A percentile compares a stretch with the other conserved stretches of the same genome.
Evolutionary conservation across 2,797 vertebrate genomes (phyloP).

Genomic region (Rallus crepitans): DNA sequence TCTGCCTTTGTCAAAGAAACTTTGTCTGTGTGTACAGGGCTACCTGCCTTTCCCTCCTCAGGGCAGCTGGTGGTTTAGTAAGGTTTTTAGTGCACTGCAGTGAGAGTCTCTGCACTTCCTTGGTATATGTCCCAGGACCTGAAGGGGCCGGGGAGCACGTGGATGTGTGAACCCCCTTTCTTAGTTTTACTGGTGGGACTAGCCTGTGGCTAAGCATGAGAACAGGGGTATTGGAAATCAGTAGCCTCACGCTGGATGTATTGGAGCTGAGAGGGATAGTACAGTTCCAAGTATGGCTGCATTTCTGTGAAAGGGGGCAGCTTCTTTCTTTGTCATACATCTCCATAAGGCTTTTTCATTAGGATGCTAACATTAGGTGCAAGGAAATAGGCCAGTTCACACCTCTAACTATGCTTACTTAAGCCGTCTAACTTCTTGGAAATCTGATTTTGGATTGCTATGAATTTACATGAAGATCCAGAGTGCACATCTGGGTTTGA

Average conservation of each 20-base stretch:
- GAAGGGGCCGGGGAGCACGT: neutral
- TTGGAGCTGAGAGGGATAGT: neutral
- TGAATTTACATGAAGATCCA: neutral
- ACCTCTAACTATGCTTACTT: neutral
- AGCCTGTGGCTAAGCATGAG: neutral
- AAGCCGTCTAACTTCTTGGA: neutral
- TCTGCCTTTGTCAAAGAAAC: neutral
- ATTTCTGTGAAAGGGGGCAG: neutral
- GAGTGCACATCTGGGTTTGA: neutral
- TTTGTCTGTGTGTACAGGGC: rapidly evolving
- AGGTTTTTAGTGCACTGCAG: neutral
- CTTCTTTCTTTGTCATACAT: neutral
- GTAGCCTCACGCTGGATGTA: rapidly evolving
- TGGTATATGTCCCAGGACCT: neutral
- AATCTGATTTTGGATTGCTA: neutral
- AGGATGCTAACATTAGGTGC: neutral
- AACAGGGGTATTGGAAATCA: neutral
- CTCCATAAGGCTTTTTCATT: neutral
- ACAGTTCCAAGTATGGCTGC: neutral
- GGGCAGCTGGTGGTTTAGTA: neutral
- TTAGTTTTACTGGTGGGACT: neutral
- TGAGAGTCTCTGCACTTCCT: neutral
- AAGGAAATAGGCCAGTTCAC: neutral
- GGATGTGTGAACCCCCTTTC: neutral
- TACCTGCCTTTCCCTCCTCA: neutral